Evolutionary conservation across 1,140 invertebrate species (phyloP), one percentile per base, ranked within the genome.

Genomic region (Eubasilissa regina): DNA sequence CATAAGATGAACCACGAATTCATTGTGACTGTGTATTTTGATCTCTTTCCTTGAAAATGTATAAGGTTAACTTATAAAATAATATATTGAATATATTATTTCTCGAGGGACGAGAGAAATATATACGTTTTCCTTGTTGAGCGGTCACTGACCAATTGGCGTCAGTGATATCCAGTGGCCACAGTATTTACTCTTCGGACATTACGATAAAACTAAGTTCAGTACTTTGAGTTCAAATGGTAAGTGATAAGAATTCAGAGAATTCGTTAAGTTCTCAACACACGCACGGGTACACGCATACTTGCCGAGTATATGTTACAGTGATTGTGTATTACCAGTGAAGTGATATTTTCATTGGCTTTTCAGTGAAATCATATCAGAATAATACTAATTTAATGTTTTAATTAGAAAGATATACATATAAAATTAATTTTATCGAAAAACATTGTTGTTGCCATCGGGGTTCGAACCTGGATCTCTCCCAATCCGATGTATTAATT

Each of bases 121-220:
- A 21, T 35, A 53, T 12, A 13, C 48, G 68, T 72, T 25, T 8
- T 25, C 12, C 47, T 53, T 13, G n/a, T 10, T 25, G 19, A 19
- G 51, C 68, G 47, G 68, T 72, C 68, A 72, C 68, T 72, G 45
- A 72, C 48, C 47, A 72, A 72, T 72, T 72, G 68, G 8, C 25
- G 25, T 53, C 7, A 25, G 10, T 51, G 45, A 4, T 25, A 45
- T 8, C 17, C 8, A 48, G 19, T 47, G 8, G 3, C 35, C 6
- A 21, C 10, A 25, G 19, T 72, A 25, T 25, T 72, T 70, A 64
- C 60, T 70, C 17, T 47, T 47, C 17, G 17, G 45, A 25, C 68
- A 25, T 51, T 72, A 3, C 11, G 47, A 72, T 72, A 72, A 72
- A 15, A 21, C 44, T 1, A 6, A 10, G 25, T 21, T 70, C 9